Base-by-base conservation (phyloP, 2,797 vertebrate genomes). In the Eidolon dupreanum region DNA sequence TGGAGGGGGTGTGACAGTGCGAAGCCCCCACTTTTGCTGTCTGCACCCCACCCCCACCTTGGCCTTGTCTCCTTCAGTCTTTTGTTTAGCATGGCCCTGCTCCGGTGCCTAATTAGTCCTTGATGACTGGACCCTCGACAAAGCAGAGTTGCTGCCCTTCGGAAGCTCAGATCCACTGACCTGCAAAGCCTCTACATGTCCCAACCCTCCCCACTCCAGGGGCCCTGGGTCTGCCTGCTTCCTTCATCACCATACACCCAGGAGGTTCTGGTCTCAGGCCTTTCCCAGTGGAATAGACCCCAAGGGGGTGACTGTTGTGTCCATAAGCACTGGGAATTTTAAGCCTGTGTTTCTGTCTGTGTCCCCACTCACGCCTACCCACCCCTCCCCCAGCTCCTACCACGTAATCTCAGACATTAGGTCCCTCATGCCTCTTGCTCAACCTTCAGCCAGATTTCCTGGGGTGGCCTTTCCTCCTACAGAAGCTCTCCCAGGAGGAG, bases 1-100 rank as follows among this genome's bases (percentile, higher is more conserved):
- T 10, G 6, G 24, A 4, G 24, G 9, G 12, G 49, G 4, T 7
- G 2, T 10, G 5, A n/a, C 84, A 8, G 4, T 43, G 57, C 0
- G 24, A 68, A 66, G 20, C 63, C 63, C 79, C 57, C 31, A 2
- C 17, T 31, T 55, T 55, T 59, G 57, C 38, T 8, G n/a, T 16
- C 38, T 26, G 24, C n/a, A 22, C 36, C 33, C 68, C 49, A 22
- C 49, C 13, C 26, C 43, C 36, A 26, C 17, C 59, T 5, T 24
- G 31, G 70, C 68, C 78, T 41, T 16, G 74, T 16, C 49, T 26
- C 63, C 65, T 57, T 20, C 41, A 0, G 31, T 46, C 59, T 65
- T 82, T 16, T 4, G 7, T n/a, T 79, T 26, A 5, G 10, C 4
- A 9, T 19, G 3, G 26, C 49, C 43, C 38, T 43, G 63, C 0